These are phyloP conservation scores for Pachyseris speciosa DNA, from an alignment of 64 coral and sea anemone genomes.

Conservation along the genomic window DNA sequence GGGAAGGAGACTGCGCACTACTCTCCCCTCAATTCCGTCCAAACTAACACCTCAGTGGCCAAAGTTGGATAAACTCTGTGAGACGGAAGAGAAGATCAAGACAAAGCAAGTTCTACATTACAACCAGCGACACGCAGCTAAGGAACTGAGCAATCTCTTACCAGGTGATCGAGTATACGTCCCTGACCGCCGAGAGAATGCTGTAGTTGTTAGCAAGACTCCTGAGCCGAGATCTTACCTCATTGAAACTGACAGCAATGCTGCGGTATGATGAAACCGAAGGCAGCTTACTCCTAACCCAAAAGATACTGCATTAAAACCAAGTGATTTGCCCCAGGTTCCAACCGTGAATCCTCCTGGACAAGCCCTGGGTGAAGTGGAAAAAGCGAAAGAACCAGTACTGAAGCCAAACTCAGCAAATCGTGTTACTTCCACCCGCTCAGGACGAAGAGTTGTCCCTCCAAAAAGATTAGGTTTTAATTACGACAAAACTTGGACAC, in stretches of 20 bases:
- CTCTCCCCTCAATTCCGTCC: not conserved
- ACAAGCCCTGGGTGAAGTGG: not conserved
- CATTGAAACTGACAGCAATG: constrained; percentile 38
- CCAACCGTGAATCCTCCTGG: not conserved
- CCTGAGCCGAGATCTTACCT: constrained; percentile 54
- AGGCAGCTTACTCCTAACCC: too few species aligned
- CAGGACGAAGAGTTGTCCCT: too few species aligned
- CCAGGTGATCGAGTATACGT: constrained; percentile 47
- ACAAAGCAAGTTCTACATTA: not conserved
- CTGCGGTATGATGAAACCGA: too few species aligned
- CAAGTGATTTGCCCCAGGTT: too few species aligned
- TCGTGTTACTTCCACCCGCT: not conserved
- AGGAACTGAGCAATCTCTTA: not conserved
- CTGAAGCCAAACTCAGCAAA: not conserved
- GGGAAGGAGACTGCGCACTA: constrained; percentile 39
- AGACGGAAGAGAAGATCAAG: constrained; percentile 14
- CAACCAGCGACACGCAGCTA: constrained; percentile 13
- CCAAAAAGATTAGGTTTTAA: not conserved
- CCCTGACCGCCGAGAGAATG: not conserved
- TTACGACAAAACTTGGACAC: not conserved
- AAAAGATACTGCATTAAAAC: too few species aligned
- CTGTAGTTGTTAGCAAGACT: not conserved
- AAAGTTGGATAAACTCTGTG: not conserved
- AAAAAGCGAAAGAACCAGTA: too few species aligned
- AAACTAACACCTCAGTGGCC: constrained; percentile 7